Evolutionary conservation across 2,888 invertebrate genomes (phyloP).

Genomic region (Steinernema scapterisci): DNA sequence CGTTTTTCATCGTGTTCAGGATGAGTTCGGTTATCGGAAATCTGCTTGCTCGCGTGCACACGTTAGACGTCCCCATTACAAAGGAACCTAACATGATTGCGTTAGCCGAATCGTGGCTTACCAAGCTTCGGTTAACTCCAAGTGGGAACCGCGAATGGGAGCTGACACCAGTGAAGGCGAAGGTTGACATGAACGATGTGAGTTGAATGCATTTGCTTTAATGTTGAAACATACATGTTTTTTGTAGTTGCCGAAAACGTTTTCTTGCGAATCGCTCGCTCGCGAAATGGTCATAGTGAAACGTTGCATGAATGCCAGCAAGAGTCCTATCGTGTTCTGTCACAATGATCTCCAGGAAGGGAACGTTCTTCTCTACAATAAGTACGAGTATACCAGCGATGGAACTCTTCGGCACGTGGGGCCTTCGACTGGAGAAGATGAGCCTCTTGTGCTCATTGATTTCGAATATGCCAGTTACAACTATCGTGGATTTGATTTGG

Average conservation of each 20-base stretch:
- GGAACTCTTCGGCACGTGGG: neutral
- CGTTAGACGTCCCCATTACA: slow-evolving; percentile 83
- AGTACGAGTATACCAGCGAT: slow-evolving; percentile 10
- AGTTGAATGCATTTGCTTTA: neutral
- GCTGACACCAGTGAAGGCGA: slow-evolving; percentile 35
- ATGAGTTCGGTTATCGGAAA: slow-evolving; percentile 78
- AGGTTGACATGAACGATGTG: slow-evolving; percentile 45
- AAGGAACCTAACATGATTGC: slow-evolving; percentile 92
- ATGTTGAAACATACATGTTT: slow-evolving; percentile 7
- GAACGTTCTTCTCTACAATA: slow-evolving; percentile 68
- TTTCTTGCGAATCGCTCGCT: slow-evolving; percentile 48
- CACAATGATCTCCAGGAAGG: slow-evolving; percentile 68
- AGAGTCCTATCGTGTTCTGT: slow-evolving; percentile 74
- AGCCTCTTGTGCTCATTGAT: slow-evolving; percentile 47
- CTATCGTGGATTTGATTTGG: slow-evolving; percentile 85
- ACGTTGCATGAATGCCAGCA: slow-evolving; percentile 45
- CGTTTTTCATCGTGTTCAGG: slow-evolving; percentile 67
- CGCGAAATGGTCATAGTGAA: slow-evolving; percentile 54
- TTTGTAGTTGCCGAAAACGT: slow-evolving; percentile 47
- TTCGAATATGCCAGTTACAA: slow-evolving; percentile 74
- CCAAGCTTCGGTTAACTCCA: slow-evolving; percentile 36
- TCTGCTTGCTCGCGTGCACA: slow-evolving; percentile 89
- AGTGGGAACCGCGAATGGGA: slow-evolving; percentile 17
- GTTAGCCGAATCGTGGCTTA: slow-evolving; percentile 77
- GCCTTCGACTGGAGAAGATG: neutral